Conservation (phyloP, 1,140 invertebrate genomes). For the Littorina saxatilis region DNA sequence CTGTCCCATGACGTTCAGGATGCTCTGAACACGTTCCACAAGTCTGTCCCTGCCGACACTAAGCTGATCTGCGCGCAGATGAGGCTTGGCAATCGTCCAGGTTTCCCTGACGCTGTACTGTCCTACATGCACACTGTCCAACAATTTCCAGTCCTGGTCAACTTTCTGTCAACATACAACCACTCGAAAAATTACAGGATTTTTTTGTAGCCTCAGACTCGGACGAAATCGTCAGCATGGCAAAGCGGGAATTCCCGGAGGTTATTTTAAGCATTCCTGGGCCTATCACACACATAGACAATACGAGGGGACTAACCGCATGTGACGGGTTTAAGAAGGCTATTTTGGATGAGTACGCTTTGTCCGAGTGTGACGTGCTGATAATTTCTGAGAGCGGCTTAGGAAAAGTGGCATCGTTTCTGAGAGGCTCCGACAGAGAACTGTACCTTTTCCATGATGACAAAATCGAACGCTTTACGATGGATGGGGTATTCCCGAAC, state of each 20-base stretch:
- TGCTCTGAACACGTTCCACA: background rate
- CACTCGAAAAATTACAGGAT: conserved; percentile 27
- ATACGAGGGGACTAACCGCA: background rate
- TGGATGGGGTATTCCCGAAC: background rate
- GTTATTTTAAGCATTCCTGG: conserved; percentile 34
- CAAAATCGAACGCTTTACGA: conserved; percentile 13
- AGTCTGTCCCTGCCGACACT: background rate
- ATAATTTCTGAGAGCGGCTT: conserved; percentile 43
- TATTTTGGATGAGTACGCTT: conserved; percentile 36
- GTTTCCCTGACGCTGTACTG: conserved; percentile 23
- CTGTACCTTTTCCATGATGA: conserved; percentile 37
- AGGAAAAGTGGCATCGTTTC: conserved; percentile 38
- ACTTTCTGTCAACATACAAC: conserved; percentile 38
- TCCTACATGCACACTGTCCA: background rate
- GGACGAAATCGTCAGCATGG: conserved; percentile 29
- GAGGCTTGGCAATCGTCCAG: conserved; percentile 40
- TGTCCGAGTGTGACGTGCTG: conserved; percentile 42
- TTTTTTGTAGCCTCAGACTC: conserved; percentile 48
- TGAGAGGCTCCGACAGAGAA: conserved; percentile 21
- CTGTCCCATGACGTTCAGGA: conserved; percentile 4
- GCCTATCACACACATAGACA: conserved; percentile 44
- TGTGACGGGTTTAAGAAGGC: conserved; percentile 43
- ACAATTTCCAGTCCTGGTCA: conserved; percentile 16
- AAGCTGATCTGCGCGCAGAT: conserved; percentile 48
- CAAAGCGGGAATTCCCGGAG: conserved; percentile 25